Evolutionary conservation across 2,888 invertebrate genomes (phyloP).

Genomic region (Allolobophora icterica): DNA sequence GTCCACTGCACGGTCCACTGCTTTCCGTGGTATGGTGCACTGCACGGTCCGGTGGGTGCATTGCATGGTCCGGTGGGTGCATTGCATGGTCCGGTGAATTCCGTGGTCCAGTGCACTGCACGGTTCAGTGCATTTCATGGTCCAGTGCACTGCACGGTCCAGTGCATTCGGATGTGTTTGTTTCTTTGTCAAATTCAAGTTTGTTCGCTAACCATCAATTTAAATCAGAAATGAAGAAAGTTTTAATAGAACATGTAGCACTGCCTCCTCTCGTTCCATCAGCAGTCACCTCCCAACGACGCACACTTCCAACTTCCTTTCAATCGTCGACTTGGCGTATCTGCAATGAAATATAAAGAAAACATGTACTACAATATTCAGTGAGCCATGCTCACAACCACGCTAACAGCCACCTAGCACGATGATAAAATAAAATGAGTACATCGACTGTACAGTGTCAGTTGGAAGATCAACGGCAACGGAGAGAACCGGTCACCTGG

Average conservation of each 20-base stretch:
- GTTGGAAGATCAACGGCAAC: no score
- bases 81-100: no score
- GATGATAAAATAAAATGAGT: no score
- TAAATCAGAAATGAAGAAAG: constrained; percentile 28
- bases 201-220: constrained; percentile 26
- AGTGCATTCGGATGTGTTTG: constrained; percentile 17
- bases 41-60: no score
- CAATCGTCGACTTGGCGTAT: background rate
- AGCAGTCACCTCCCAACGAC: background rate
- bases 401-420: no score
- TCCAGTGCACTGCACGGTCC: background rate
- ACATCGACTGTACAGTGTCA: no score
- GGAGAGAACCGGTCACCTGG: no score
- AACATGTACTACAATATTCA: background rate
- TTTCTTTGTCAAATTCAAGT: constrained; percentile 23
- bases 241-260: constrained; percentile 21
- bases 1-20: no score
- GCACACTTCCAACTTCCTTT: background rate
- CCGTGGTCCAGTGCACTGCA: no score
- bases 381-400: no score
- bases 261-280: background rate
- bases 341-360: background rate
- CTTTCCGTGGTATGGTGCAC: no score
- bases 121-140: background rate
- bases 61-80: no score